Conservation (phyloP, 2,797 vertebrate species). For the Vultur gryphus region DNA sequence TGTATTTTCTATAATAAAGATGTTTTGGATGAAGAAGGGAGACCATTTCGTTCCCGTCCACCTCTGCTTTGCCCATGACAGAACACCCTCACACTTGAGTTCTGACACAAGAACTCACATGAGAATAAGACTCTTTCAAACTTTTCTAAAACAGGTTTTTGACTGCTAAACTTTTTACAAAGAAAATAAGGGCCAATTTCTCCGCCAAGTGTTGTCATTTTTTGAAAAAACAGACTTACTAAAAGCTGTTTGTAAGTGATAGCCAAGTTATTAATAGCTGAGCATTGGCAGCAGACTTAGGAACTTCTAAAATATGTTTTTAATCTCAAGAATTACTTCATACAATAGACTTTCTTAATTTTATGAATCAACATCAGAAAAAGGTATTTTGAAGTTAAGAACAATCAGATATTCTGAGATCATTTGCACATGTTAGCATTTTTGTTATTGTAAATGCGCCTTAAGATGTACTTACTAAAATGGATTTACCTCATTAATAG, state of each 20-base stretch:
- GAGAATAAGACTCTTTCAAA: not conserved
- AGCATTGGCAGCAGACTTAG: not conserved
- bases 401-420: not conserved
- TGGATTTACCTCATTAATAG: not conserved
- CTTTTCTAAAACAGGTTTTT: not conserved
- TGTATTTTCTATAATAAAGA: not conserved
- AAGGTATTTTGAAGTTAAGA: not conserved
- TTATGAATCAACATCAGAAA: not conserved
- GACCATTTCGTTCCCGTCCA: fast-evolving
- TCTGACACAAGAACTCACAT: not conserved
- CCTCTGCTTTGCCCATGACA: not conserved
- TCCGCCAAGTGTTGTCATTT: not conserved
- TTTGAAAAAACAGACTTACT: not conserved
- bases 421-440: not conserved
- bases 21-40: not conserved
- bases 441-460: not conserved
- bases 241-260: not conserved
- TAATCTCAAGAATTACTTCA: not conserved
- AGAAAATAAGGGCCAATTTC: not conserved
- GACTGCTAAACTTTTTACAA: not conserved
- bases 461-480: not conserved
- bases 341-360: not conserved
- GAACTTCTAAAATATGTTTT: not conserved
- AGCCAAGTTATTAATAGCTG: not conserved
- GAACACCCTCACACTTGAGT: not conserved